Evolutionary conservation across 2,888 invertebrate species (phyloP), one percentile per base, ranked within the genome.

Genomic region (Cyclophora punctaria): DNA sequence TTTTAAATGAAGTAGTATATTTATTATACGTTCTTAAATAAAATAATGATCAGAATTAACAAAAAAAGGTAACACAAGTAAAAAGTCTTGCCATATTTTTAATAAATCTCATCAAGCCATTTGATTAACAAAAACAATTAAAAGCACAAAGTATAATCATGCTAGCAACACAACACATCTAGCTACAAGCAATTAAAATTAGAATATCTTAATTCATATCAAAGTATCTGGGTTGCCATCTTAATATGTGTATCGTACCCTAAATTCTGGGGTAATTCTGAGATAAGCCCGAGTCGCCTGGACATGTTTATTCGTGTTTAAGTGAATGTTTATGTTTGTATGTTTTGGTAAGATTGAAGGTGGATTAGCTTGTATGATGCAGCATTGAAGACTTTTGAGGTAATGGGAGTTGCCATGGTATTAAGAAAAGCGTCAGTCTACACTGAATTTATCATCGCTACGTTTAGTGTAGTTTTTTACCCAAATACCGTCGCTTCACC

Each of bases 171-270:
- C 66, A 57, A 20, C 57, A 48, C 65, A 62, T 66, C 62, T 68
- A 67, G 54, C 60, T 50, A 58, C 66, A 44, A 59, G 69, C 88
- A 86, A 83, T 89, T 89, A 88, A 84, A 91, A 91, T 91, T 91
- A 91, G 91, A 92, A 92, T 92, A 92, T 92, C 91, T 92, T 91
- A 92, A 92, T 92, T 91, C 90, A 90, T 90, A 91, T 91, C 91
- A 77, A 80, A 81, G 79, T 83, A 86, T 87, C 88, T 70, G 86
- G 85, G 86, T 82, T 89, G 80, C 83, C 81, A 87, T 87, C 87
- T 87, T 86, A 86, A 87, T 83, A 83, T 75, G 78, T 80, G 82
- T 74, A 73, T 71, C 49, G 75, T 83, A 81, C 86, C 86, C 86
- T 86, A 87, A 37, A 87, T 87, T 84, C 79, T 68, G 75, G 82